Evolutionary conservation across 1,140 invertebrate genomes (phyloP).

Genomic region (Caenorhabditis brenneri): DNA sequence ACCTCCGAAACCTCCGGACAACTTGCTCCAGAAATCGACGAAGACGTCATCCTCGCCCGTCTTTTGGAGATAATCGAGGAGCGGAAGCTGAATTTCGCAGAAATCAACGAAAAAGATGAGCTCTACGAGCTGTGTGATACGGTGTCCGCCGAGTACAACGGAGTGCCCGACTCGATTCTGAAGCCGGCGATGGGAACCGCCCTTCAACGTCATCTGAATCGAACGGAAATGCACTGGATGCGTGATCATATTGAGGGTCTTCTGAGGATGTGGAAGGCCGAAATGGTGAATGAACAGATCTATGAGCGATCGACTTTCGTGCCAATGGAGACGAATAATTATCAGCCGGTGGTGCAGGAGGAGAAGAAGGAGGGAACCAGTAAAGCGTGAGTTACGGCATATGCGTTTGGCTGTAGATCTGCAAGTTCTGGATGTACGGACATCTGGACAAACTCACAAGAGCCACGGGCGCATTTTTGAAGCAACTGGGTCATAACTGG

Average conservation of each 20-base stretch:
- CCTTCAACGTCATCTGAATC: constrained; percentile 46
- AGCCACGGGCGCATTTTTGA: too few relatives aligned
- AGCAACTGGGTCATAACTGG: too few relatives aligned
- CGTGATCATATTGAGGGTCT: not conserved
- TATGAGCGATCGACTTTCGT: not conserved
- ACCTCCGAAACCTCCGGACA: not conserved
- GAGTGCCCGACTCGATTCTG: constrained; percentile 53
- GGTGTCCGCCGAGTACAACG: constrained; percentile 42
- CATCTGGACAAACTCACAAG: too few relatives aligned
- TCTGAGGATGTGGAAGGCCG: not conserved
- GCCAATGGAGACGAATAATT: not conserved
- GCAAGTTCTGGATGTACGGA: too few relatives aligned
- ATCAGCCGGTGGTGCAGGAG: not conserved
- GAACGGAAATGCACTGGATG: constrained; percentile 27
- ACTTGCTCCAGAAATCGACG: constrained; percentile 22
- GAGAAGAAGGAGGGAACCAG: not conserved
- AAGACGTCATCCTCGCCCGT: constrained; percentile 11
- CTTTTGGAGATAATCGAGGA: constrained; percentile 4
- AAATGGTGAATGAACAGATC: constrained; percentile 9
- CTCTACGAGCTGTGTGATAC: constrained; percentile 52
- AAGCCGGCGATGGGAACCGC: constrained; percentile 52
- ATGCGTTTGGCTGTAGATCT: too few relatives aligned
- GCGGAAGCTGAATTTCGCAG: constrained; percentile 54
- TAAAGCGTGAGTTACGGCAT: not conserved
- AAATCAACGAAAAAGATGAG: constrained; percentile 53